Evolutionary conservation across 2,113 vertebrate genomes (phyloP), one percentile per base, ranked within the genome.

Genomic region (Notothenia coriiceps): DNA sequence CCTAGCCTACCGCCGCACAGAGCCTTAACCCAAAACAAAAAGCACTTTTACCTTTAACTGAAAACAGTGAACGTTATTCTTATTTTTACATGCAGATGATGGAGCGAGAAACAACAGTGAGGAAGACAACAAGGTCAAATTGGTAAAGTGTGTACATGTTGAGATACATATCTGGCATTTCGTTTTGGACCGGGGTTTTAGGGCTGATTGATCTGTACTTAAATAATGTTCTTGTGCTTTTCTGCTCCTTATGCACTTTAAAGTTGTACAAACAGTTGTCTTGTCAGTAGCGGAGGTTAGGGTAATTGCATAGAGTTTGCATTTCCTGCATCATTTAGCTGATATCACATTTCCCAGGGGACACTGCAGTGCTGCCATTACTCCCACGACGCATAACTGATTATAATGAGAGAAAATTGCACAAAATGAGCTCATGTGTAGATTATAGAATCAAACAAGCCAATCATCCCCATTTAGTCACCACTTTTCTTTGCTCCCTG

Each of bases 321-420:
- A 60, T 65, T 79, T 62, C 49, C 22, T 57, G 46, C 66, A 47
- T 75, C 70, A 64, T 74, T 81, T 44, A 71, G 49, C 66, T 18
- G 40, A 80, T 54, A 63, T 66, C 44, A 77, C 60, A 68, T 22
- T 82, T 84, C 80, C 51, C 67, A 22, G 70, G 56, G 71, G 70
- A 83, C 60, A 79, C 69, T 43, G 72, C 3, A 12, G 65, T 1
- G 74, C 74, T 63, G 77, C 65, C 0, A 18, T 13, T 59, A 51
- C 59, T 76, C 72, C 82, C 64, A 59, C 17, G 8, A 43, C 61
- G 54, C 44, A 79, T 43, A 71, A 55, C 77, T 87, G 79, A 91
- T 88, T 85, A 43, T 85, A 88, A 88, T 83, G 59, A 81, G 69
- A 72, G 70, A 76, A 87, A 88, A 91, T 85, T 85, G 14, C 55